A percentile compares a stretch with the other conserved stretches of the same genome.
These are phyloP conservation scores for Oncorhynchus clarkii DNA, from an alignment of 2,113 vertebrate genomes.

Conservation along the genomic window DNA sequence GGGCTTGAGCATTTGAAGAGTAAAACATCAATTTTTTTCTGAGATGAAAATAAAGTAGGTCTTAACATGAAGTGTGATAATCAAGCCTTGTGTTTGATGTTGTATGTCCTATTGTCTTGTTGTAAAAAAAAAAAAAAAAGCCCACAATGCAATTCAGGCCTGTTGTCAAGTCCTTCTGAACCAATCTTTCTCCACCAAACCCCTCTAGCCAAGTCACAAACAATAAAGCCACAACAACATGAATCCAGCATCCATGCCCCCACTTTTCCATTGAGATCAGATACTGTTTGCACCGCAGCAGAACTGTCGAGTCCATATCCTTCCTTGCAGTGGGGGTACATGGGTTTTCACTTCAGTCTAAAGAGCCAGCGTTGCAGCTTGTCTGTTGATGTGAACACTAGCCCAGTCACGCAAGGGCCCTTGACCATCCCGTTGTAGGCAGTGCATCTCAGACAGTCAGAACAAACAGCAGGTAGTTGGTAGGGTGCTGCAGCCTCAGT, in stretches of 20 bases:
- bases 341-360: constrained; percentile 20
- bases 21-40: constrained; percentile 59
- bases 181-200: constrained; percentile 12
- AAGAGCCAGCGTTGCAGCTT: constrained; percentile 37
- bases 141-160: constrained; percentile 51
- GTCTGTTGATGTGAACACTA: constrained; percentile 46
- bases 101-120: constrained; percentile 25
- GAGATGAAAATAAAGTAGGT: constrained; percentile 70
- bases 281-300: constrained; percentile 45
- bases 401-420: constrained; percentile 60
- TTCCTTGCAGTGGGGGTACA: constrained; percentile 22
- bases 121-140: constrained; percentile 47
- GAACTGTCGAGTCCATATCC: constrained; percentile 9
- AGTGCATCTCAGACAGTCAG: constrained; percentile 64
- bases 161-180: constrained; percentile 9
- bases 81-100: constrained; percentile 9
- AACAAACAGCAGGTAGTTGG: constrained; percentile 41
- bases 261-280: constrained; percentile 25
- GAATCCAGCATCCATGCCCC: constrained; percentile 28
- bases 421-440: constrained; percentile 60
- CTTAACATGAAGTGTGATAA: constrained; percentile 46
- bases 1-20: constrained; percentile 43
- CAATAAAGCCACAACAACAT: constrained; percentile 38
- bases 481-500: constrained; percentile 49
- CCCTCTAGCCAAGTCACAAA: constrained; percentile 21